A percentile compares a stretch with the other conserved stretches of the same genome.
These are phyloP conservation scores for Chlamydotis undulata DNA, from an alignment of 2,113 vertebrate genomes.

Conservation along the genomic window DNA sequence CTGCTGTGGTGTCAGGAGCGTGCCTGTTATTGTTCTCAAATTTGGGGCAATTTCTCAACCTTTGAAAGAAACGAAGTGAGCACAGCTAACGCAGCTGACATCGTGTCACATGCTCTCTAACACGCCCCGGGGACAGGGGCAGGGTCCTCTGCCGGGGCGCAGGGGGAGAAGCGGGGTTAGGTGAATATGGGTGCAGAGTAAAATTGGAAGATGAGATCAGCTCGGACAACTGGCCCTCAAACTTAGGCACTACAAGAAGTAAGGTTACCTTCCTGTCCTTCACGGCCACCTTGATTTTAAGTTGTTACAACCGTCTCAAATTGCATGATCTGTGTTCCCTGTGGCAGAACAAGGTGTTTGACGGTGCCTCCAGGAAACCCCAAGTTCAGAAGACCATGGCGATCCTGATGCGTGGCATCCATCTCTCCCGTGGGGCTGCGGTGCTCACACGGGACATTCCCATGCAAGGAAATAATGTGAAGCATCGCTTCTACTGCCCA, in stretches of 20 bases:
- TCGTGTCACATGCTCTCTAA: fast-evolving
- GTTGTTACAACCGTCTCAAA: fast-evolving
- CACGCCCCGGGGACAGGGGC: fast-evolving
- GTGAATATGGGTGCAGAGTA: neutral
- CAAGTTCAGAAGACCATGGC: fast-evolving
- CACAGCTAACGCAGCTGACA: neutral
- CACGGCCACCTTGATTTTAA: neutral
- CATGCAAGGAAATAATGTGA: neutral
- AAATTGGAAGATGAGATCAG: neutral
- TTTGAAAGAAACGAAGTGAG: neutral
- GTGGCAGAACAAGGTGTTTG: neutral
- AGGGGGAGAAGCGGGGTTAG: neutral
- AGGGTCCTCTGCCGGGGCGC: neutral
- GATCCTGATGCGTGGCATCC: neutral
- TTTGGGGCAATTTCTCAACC: neutral
- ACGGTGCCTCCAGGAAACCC: neutral
- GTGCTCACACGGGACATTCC: fast-evolving
- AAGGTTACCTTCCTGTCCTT: neutral
- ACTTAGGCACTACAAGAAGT: neutral
- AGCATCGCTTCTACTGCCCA: neutral
- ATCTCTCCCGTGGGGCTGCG: fast-evolving
- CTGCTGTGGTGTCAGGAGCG: neutral
- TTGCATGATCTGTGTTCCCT: neutral
- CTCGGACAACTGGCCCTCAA: neutral
- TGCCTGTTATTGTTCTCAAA: neutral